A percentile compares a stretch with the other conserved stretches of the same genome.
phyloP scores from a whole-genome alignment of 2,888 invertebrate genomes.

The Drosophila recens region DNA sequence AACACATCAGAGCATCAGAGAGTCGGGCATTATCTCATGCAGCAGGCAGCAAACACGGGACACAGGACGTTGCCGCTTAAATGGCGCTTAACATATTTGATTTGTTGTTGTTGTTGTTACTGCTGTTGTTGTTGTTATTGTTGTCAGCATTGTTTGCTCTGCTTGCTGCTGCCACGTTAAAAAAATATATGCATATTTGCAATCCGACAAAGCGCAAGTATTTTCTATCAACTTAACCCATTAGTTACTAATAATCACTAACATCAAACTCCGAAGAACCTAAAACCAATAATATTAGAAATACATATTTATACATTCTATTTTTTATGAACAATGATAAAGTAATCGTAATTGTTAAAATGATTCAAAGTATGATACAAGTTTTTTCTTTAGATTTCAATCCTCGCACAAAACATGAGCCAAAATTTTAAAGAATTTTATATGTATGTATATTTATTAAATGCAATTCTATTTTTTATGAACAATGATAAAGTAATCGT shows the following conservation, averaged over 20 bases:
- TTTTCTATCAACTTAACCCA: slow-evolving; percentile 56
- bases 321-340: no score
- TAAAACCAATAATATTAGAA: no score
- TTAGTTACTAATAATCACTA: slow-evolving; percentile 1
- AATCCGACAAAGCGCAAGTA: slow-evolving; percentile 45
- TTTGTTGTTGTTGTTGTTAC: slow-evolving; percentile 32
- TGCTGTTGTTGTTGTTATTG: slow-evolving; percentile 27
- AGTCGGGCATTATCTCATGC: slow-evolving; percentile 71
- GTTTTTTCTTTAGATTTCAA: no score
- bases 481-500: no score
- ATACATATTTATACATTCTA: no score
- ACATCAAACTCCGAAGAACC: no score
- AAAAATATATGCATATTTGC: slow-evolving; percentile 48
- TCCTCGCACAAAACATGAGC: no score
- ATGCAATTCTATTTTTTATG: no score
- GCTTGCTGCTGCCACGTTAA: slow-evolving; percentile 45
- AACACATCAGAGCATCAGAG: slow-evolving; percentile 43
- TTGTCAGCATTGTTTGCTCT: slow-evolving; percentile 62
- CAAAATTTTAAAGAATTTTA: no score
- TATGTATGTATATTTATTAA: no score
- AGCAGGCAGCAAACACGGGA: slow-evolving; percentile 53
- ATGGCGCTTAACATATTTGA: slow-evolving; percentile 80
- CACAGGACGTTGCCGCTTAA: slow-evolving; percentile 61
- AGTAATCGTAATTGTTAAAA: no score
- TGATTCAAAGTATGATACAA: no score